These are phyloP conservation scores for Pangasius djambal DNA, from an alignment of 2,797 vertebrate genomes.

Conservation along the genomic window DNA sequence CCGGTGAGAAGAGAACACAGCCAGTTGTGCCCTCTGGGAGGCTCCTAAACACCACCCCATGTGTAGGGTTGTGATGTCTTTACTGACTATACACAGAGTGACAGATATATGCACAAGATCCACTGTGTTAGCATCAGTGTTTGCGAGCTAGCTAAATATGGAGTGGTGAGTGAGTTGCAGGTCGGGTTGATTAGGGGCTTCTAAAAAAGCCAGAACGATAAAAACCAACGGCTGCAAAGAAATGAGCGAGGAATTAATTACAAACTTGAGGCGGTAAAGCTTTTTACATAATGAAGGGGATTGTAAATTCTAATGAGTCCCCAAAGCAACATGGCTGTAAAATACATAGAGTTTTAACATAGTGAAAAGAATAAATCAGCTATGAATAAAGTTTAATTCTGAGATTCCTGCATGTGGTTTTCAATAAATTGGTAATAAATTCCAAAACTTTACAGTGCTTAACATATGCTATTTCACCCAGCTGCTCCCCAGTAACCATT, in stretches of 20 bases:
- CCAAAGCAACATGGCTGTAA: constrained; percentile 12
- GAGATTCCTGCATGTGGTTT: neutral
- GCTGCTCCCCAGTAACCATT: neutral
- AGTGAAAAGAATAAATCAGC: neutral
- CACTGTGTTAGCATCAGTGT: neutral
- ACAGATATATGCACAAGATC: neutral
- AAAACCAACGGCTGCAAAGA: constrained; percentile 1
- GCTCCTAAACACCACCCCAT: neutral
- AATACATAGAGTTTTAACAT: neutral
- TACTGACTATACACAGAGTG: neutral
- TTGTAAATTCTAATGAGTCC: neutral
- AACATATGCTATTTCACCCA: neutral
- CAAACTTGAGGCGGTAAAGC: constrained; percentile 8
- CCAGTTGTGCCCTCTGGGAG: constrained; percentile 35
- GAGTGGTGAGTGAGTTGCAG: neutral
- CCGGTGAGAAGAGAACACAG: constrained; percentile 13
- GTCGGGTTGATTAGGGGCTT: neutral
- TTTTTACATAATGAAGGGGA: constrained; percentile 7
- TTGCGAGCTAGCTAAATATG: neutral
- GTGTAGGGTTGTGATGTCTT: neutral
- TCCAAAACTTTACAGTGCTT: neutral
- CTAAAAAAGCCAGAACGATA: neutral
- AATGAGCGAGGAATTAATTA: constrained; percentile 7
- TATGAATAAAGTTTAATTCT: neutral
- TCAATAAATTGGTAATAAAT: no score